Evolutionary conservation across 2,113 vertebrate species (phyloP).

Genomic region (Turnix velox): DNA sequence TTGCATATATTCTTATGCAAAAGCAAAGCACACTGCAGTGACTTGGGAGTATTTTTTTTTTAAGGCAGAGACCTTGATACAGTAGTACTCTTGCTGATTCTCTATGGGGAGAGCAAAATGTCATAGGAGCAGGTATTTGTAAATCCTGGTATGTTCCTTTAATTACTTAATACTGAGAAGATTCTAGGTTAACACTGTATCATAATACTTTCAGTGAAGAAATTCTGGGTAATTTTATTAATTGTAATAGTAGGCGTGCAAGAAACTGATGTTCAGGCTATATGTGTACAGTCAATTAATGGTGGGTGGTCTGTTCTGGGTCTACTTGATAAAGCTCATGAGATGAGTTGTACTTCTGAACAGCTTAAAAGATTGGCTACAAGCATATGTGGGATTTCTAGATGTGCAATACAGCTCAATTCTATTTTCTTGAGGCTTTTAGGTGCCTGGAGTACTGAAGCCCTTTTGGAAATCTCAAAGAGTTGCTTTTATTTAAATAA

Average conservation of each 20-base stretch:
- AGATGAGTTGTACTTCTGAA: background rate
- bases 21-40: background rate
- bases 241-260: background rate
- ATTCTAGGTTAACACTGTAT: background rate
- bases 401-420: background rate
- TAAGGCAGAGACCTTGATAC: background rate
- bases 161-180: background rate
- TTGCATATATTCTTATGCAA: background rate
- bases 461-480: rapidly evolving
- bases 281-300: background rate
- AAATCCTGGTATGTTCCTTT: background rate
- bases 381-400: background rate
- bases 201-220: background rate
- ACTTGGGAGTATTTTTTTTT: background rate
- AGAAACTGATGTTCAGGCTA: background rate
- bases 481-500: background rate
- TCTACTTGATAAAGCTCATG: background rate
- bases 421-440: background rate
- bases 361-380: background rate
- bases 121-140: background rate
- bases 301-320: background rate
- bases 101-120: background rate
- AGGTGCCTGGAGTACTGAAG: background rate
- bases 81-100: background rate
- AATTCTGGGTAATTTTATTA: background rate